Base-by-base conservation (phyloP, 2,797 vertebrate genomes). In the Allobates femoralis region DNA sequence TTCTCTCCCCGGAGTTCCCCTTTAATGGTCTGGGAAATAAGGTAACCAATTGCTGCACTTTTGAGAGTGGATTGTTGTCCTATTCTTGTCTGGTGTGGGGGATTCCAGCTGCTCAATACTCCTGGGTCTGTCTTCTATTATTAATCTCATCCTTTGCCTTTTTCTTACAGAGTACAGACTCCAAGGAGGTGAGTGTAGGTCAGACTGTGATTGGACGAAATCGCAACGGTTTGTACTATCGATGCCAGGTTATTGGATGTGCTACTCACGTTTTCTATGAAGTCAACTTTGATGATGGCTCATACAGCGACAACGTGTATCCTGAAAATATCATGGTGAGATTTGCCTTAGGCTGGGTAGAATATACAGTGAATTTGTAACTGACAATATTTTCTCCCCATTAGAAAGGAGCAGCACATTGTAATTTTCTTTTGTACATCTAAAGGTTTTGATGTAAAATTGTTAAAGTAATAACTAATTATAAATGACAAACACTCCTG, bases 231-330 rank as follows among this genome's bases (percentile, higher is more conserved):
- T 96, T 97, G 91, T 99, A 97, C 92, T 98, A 98, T 89, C 94
- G 95, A 89, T 98, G 98, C 85, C 95, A 93, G 82, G 94, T 99
- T 89, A 97, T 99, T 0, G 98, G 97, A 89, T 93, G 91, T 32
- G 96, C 95, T 1, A 94, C 95, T 0, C 98, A 98, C 93, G 97
- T 94, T 3, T 96, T 95, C 94, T 99, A 97, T 12, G 98, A 99
- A 90, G 97, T 99, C 37, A 99, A 98, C 93, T 99, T 97, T 0
- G 97, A 99, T 0, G 97, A 99, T 0, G 98, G 98, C 10, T 99
- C 98, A 0, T 99, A 99, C 93, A 98, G 97, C 0, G 97, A 99
- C 94, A 99, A 99, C 90, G 89, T 99, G 19, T 95, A 96, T 89
- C 98, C 98, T 0, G 98, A 99, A 92, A 98, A 96, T 91, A 92